Conservation (phyloP, 2,113 vertebrate species). For the Leucoraja erinaceus region DNA sequence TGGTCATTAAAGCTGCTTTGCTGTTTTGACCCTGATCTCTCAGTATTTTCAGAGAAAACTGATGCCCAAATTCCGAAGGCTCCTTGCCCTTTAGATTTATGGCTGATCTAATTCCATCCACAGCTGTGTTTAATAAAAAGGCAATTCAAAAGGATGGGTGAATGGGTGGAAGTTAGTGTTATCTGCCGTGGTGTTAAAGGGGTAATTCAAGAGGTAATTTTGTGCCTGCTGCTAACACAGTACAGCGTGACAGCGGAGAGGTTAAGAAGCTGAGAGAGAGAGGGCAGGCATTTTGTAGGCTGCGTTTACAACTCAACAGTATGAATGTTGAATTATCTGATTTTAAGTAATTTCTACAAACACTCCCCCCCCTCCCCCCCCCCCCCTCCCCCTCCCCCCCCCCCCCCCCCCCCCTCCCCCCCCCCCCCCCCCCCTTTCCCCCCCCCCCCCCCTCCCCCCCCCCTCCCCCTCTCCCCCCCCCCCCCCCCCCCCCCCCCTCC, state of each 20-base stretch:
- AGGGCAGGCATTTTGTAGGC: background rate
- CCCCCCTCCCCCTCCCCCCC: no score
- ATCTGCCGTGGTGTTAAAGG: background rate
- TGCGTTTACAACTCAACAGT: background rate
- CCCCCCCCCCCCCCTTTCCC: no score
- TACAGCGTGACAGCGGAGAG: background rate
- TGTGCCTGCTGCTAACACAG: background rate
- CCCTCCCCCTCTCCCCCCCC: no score
- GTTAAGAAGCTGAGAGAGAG: background rate
- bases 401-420: no score
- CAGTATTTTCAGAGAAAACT: slow-evolving; percentile 33
- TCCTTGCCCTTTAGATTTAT: slow-evolving; percentile 9
- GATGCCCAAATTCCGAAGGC: slow-evolving; percentile 29
- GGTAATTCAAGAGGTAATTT: background rate
- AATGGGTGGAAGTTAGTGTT: background rate
- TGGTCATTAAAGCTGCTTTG: slow-evolving; percentile 28
- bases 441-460: no score
- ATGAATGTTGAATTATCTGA: no score
- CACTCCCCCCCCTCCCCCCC: no score
- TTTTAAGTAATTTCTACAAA: no score
- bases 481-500: no score
- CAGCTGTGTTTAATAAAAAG: slow-evolving; percentile 28
- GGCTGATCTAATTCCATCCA: slow-evolving; percentile 25
- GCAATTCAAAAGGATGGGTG: slow-evolving; percentile 5
- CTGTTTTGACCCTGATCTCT: slow-evolving; percentile 30